Percentiles rank a stretch among this genome's conserved stretches.
Conservation (phyloP, 2,888 invertebrate genomes). For the Harpagoxenus sublaevis region DNA sequence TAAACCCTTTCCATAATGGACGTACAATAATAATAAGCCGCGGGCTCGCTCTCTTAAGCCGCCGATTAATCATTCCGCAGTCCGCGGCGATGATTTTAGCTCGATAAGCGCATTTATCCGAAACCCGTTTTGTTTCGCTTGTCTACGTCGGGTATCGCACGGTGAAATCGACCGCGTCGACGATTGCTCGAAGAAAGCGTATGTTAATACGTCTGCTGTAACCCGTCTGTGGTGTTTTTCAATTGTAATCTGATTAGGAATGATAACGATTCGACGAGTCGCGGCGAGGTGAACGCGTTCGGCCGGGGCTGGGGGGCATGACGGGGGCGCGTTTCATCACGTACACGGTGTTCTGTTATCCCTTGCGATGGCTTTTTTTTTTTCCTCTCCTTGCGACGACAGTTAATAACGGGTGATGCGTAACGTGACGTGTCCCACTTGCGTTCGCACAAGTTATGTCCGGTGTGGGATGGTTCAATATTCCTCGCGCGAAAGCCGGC, state of each 20-base stretch:
- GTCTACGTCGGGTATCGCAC: conserved; percentile 1
- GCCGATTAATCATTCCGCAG: conserved; percentile 22
- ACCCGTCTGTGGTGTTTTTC: conserved; percentile 16
- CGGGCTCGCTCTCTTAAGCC: background rate
- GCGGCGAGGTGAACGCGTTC: background rate
- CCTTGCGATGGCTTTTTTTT: background rate
- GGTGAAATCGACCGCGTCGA: conserved; percentile 21
- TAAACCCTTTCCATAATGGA: background rate
- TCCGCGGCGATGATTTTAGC: conserved; percentile 15
- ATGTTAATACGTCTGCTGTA: conserved; percentile 21
- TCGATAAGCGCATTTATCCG: background rate
- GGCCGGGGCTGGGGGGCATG: background rate
- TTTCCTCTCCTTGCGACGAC: background rate
- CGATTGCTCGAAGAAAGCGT: conserved; percentile 15
- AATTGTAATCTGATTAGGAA: conserved; percentile 32
- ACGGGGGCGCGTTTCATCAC: background rate
- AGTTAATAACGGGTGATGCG: conserved; percentile 16
- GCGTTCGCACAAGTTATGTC: background rate
- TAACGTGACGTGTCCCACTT: conserved; percentile 17
- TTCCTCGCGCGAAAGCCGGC: conserved; percentile 64
- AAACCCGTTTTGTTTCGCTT: background rate
- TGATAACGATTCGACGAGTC: conserved; percentile 18
- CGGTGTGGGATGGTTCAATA: conserved; percentile 49
- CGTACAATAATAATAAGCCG: conserved; percentile 2
- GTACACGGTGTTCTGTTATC: conserved; percentile 10